Evolutionary conservation across 2,888 invertebrate species (phyloP), one percentile per base, ranked within the genome.

Genomic region (Caenorhabditis sp.): DNA sequence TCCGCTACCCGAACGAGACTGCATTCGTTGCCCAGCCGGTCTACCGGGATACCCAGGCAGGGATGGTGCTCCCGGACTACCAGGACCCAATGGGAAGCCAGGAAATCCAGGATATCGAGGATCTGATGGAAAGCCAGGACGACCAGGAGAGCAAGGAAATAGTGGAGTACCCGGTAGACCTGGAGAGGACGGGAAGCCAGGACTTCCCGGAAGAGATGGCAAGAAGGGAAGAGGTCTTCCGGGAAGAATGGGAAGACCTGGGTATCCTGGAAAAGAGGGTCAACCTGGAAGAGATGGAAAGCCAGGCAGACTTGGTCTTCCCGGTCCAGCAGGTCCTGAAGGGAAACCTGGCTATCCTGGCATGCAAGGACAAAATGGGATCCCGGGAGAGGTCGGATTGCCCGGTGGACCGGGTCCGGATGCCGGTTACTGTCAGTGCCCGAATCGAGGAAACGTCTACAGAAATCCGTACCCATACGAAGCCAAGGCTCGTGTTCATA

Each of bases 351-450:
- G 85, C 31, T 73, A 68, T 41, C 76, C 73, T 6, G 85, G 86
- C 10, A 41, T 35, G 10, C 66, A n/a, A 4, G 86, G 86, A 68
- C 70, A 76, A 16, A 77, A 66, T 22, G 86, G 86, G 16, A 51
- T 41, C 1, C 76, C 72, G 16, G 86, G 86, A 64, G 59, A 72
- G 12, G 51, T 28, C 0, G 86, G 86, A 61, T 16, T 24, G 0
- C 81, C 79, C 6, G 86, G 86, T 63, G 63, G 70, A 14, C 81
- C 79, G 2, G 86, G 86, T 19, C 81, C 54, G 1, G 86, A 86
- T 76, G 86, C 83, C 14, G 84, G 84, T 5, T 86, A 86, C 56
- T 86, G 85, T 73, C 77, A 83, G 35, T 85, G 86, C 26, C 85
- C 86, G 41, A 63, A 59, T 54, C 66, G 85, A 7, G 73, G 68